Conservation (phyloP, 2,113 vertebrate species). For the Grallaria varia region DNA sequence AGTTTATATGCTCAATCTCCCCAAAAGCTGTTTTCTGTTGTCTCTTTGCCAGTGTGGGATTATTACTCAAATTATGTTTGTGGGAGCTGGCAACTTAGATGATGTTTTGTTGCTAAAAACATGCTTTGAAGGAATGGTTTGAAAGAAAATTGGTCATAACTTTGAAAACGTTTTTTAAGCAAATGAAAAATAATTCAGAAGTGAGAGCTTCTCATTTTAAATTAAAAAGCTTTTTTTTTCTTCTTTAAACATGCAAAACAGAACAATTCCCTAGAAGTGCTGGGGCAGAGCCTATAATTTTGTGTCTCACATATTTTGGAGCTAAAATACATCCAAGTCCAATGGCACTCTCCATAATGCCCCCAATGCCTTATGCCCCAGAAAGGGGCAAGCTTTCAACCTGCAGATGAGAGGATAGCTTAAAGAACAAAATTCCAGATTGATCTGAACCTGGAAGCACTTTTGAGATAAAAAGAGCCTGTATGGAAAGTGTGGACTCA, state of each 20-base stretch:
- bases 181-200: not conserved
- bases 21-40: not conserved
- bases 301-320: not conserved
- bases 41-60: not conserved
- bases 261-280: not conserved
- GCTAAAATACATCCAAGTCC: not conserved
- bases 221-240: not conserved
- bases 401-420: not conserved
- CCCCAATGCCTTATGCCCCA: not conserved
- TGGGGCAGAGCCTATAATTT: not conserved
- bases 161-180: not conserved
- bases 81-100: not conserved
- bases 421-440: not conserved
- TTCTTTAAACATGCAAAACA: not conserved
- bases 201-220: not conserved
- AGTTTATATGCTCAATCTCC: not conserved
- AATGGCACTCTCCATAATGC: not conserved
- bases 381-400: not conserved
- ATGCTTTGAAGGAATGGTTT: not conserved
- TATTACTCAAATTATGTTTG: not conserved
- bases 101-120: not conserved
- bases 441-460: not conserved
- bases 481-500: not conserved
- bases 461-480: not conserved
- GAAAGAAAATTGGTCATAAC: not conserved